A percentile compares a stretch with the other conserved stretches of the same genome.
Conservation (phyloP, 2,797 vertebrate genomes). For the Chaetodon trifasciatus region DNA sequence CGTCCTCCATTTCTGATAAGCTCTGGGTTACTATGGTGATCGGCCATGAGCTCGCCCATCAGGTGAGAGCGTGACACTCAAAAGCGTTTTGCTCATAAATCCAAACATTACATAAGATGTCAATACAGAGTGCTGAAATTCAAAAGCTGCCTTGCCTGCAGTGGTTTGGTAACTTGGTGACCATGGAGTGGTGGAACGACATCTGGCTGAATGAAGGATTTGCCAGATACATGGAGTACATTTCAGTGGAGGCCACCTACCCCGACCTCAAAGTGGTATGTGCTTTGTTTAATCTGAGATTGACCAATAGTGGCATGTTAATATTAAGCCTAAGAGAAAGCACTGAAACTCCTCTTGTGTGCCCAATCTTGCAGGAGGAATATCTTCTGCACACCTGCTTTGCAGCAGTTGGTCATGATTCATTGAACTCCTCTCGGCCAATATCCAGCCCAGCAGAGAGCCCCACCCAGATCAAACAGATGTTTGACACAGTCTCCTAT, state of each 20-base stretch:
- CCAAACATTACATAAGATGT: background rate
- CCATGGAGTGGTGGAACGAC: slow-evolving; percentile 91
- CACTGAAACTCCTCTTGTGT: slow-evolving; percentile 16
- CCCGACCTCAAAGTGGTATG: slow-evolving; percentile 85
- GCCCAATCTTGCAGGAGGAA: slow-evolving; percentile 79
- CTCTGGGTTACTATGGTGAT: slow-evolving; percentile 88
- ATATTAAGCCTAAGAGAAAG: background rate
- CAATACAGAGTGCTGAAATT: background rate
- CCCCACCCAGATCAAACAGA: slow-evolving; percentile 87
- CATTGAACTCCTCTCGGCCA: slow-evolving; percentile 87
- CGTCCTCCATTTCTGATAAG: slow-evolving; percentile 86
- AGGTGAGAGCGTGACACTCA: slow-evolving; percentile 73
- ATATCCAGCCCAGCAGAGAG: slow-evolving; percentile 87
- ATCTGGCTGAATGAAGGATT: slow-evolving; percentile 90
- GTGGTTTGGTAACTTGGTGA: slow-evolving; percentile 92
- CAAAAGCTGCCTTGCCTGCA: slow-evolving; percentile 40
- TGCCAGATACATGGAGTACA: slow-evolving; percentile 88
- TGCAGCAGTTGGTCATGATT: slow-evolving; percentile 83
- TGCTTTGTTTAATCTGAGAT: slow-evolving; percentile 21
- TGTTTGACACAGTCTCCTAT: slow-evolving; percentile 89
- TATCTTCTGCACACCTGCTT: slow-evolving; percentile 85
- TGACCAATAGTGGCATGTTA: background rate
- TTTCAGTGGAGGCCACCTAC: slow-evolving; percentile 86
- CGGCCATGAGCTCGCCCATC: slow-evolving; percentile 88
- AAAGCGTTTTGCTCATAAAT: background rate